Evolutionary conservation across 2,113 vertebrate genomes (phyloP).

Genomic region (Tachysurus fulvidraco): DNA sequence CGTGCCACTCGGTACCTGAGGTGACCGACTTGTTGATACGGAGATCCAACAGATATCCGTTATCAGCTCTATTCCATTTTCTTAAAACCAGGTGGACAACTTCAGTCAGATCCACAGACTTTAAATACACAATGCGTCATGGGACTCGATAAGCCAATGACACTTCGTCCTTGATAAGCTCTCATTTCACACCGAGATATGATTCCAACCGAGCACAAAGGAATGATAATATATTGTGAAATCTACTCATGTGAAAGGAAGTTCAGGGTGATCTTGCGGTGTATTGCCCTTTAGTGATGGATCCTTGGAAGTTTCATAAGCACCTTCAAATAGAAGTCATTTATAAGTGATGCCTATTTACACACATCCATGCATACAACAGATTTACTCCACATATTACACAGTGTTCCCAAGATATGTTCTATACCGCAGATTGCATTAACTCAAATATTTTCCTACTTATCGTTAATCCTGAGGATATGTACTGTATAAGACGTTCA

Average conservation of each 20-base stretch:
- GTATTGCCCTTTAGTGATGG: constrained; percentile 5
- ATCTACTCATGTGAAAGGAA: neutral
- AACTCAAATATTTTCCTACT: neutral
- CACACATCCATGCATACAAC: neutral
- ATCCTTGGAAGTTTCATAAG: neutral
- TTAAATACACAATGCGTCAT: constrained; percentile 43
- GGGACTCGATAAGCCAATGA: constrained; percentile 44
- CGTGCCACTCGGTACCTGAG: constrained; percentile 26
- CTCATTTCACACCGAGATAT: constrained; percentile 21
- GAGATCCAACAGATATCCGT: constrained; percentile 35
- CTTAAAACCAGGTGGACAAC: constrained; percentile 42
- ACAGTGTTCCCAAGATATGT: neutral
- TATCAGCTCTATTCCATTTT: constrained; percentile 41
- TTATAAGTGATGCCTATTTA: neutral
- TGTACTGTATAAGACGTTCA: neutral
- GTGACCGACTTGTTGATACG: constrained; percentile 34
- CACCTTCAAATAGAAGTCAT: neutral
- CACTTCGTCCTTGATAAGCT: constrained; percentile 44
- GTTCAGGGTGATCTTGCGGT: constrained; percentile 5
- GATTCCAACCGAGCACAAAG: constrained; percentile 4
- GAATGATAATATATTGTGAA: constrained; percentile 28
- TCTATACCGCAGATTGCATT: neutral
- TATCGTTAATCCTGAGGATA: neutral
- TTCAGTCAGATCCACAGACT: constrained; percentile 46
- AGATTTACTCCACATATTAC: neutral